A percentile compares a stretch with the other conserved stretches of the same genome.
Conservation (phyloP, 2,797 vertebrate species). For the Gadopsis marmoratus region DNA sequence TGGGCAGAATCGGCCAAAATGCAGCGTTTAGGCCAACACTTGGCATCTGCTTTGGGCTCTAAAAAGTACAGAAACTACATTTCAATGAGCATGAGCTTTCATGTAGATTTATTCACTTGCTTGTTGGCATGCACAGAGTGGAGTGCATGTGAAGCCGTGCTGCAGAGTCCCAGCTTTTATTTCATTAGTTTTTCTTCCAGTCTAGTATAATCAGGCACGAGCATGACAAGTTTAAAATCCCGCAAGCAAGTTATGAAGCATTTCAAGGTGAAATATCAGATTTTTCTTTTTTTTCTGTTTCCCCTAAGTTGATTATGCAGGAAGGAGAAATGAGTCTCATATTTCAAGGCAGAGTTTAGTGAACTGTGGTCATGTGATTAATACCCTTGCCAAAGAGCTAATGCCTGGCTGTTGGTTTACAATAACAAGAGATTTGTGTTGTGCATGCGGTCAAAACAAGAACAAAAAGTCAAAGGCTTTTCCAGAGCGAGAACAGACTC, state of each 20-base stretch:
- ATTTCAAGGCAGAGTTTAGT: slow-evolving; percentile 75
- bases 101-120: slow-evolving; percentile 58
- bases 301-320: slow-evolving; percentile 71
- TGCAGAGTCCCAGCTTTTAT: slow-evolving; percentile 56
- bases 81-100: slow-evolving; percentile 66
- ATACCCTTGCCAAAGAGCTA: slow-evolving; percentile 71
- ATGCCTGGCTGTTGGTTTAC: slow-evolving; percentile 57
- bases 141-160: slow-evolving; percentile 47
- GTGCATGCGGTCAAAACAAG: slow-evolving; percentile 59
- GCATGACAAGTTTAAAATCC: slow-evolving; percentile 56
- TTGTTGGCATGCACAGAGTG: slow-evolving; percentile 46
- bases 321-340: slow-evolving; percentile 75
- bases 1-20: slow-evolving; percentile 36
- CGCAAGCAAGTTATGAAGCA: slow-evolving; percentile 59
- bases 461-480: slow-evolving; percentile 58
- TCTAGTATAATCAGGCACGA: slow-evolving; percentile 59
- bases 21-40: slow-evolving; percentile 23
- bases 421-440: slow-evolving; percentile 63
- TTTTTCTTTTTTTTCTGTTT: slow-evolving; percentile 30
- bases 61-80: slow-evolving; percentile 50
- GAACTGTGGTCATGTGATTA: slow-evolving; percentile 80
- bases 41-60: slow-evolving; percentile 61
- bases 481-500: slow-evolving; percentile 53
- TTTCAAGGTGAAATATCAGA: slow-evolving; percentile 77
- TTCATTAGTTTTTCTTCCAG: slow-evolving; percentile 65